phyloP scores from a whole-genome alignment of 2,113 vertebrate genomes.

The Phrynocephalus versicolor region DNA sequence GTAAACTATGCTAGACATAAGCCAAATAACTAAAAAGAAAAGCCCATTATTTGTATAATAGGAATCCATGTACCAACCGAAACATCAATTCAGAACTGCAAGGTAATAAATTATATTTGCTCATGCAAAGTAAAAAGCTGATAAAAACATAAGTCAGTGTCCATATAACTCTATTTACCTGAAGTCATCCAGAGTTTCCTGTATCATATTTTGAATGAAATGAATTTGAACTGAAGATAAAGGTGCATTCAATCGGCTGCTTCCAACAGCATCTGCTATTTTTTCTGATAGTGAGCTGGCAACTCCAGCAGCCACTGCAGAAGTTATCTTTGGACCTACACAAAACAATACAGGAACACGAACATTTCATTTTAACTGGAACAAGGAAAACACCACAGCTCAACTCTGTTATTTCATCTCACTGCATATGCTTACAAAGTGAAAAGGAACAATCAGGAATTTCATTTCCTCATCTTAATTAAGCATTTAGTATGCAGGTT shows the following conservation, averaged over 20 bases:
- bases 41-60: background rate
- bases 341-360: constrained; percentile 8
- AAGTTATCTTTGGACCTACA: constrained; percentile 73
- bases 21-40: background rate
- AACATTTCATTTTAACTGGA: background rate
- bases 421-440: background rate
- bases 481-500: background rate
- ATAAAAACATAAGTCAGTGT: constrained; percentile 17
- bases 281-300: constrained; percentile 85
- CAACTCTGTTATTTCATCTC: background rate
- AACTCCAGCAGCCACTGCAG: constrained; percentile 70
- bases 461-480: background rate
- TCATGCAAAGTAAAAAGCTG: background rate
- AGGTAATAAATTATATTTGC: background rate
- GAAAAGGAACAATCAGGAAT: background rate
- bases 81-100: background rate
- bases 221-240: constrained; percentile 89
- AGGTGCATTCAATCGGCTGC: constrained; percentile 80
- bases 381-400: background rate
- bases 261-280: constrained; percentile 81
- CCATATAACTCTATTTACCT: constrained; percentile 74
- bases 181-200: constrained; percentile 93
- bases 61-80: background rate
- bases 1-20: background rate
- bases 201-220: constrained; percentile 97